A percentile compares a stretch with the other conserved stretches of the same genome.
These are phyloP conservation scores for Terebella lapidaria DNA, from an alignment of 2,888 invertebrate species.

Conservation along the genomic window DNA sequence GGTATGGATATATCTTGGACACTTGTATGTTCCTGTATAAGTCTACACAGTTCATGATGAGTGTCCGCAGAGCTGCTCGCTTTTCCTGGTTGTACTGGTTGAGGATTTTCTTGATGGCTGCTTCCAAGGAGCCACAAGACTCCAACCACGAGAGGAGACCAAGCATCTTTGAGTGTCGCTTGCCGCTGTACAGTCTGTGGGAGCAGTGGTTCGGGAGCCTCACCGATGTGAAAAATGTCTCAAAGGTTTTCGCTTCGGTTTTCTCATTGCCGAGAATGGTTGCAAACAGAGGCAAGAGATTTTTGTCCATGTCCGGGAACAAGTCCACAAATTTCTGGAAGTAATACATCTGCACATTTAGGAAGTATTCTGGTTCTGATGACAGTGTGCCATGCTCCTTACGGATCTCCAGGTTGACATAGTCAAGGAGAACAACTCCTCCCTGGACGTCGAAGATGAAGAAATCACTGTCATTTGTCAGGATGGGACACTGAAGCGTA, in stretches of 20 bases:
- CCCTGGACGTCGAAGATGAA: conserved; percentile 73
- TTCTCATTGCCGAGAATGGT: background rate
- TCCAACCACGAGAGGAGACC: background rate
- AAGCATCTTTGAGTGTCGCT: background rate
- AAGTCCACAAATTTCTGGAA: background rate
- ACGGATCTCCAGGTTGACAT: conserved; percentile 31
- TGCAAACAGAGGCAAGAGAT: background rate
- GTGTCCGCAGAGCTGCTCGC: background rate
- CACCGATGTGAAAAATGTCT: background rate
- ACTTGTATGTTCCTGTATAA: background rate
- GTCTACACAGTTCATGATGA: background rate
- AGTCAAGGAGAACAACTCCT: conserved; percentile 69
- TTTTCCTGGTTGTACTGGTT: background rate
- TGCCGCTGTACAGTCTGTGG: no score
- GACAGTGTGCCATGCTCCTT: background rate
- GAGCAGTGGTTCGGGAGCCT: background rate
- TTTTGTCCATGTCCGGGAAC: background rate
- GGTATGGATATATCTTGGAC: background rate
- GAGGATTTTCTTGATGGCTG: background rate
- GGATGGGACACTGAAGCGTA: conserved; percentile 73
- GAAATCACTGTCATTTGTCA: conserved; percentile 93
- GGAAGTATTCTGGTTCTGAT: background rate
- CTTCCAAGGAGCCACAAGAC: background rate
- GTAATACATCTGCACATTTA: conserved; percentile 1
- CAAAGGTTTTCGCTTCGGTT: background rate